Evolutionary conservation across 2,888 invertebrate species (phyloP), one percentile per base, ranked within the genome.

Genomic region (Myathropa florea): DNA sequence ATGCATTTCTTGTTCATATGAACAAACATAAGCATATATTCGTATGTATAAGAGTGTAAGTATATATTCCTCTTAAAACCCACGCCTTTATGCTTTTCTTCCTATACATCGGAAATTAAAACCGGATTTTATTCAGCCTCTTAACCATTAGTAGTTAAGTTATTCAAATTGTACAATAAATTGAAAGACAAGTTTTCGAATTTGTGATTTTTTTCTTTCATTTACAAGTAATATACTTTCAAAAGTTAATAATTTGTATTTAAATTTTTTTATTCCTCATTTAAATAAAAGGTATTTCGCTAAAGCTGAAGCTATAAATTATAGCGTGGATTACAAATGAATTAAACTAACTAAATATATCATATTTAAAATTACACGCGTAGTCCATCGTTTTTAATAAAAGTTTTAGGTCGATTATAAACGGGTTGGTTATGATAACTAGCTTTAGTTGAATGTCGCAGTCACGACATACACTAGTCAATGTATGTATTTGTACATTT

Each of bases 81-180:
- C 79, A 71, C 59, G 39, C 71, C 39, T 72, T 59, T 24, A 57
- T 18, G n/a, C 36, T 33, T 63, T 73, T 36, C 55, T 71, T 78
- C 21, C 24, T 24, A 55, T 63, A 63, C 30, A 24, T 72, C 23
- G 10, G 53, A 46, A 7, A 18, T 18, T 1, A 7, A 30, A 65
- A 75, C 75, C 75, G 65, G 75, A 63, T 73, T 24, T 28, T 14
- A 18, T 36, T 21, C 39, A 73, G 55, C 30, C 30, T 61, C 18
- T 39, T 26, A n/a, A 65, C 26, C 23, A 53, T n/a, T 21, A 28
- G 24, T 28, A n/a, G 67, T 57, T 36, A 76, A 61, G 53, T 60
- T 67, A 24, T 53, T 67, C 24, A 24, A 26, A 57, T n/a, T n/a
- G n/a, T 68, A 67, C 60, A 76, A 76, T 61, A 28, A 46, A 75